Percentiles rank a stretch among this genome's conserved stretches.
Evolutionary conservation across 2,113 vertebrate species (phyloP).

Genomic region (Microtus oregoni): DNA sequence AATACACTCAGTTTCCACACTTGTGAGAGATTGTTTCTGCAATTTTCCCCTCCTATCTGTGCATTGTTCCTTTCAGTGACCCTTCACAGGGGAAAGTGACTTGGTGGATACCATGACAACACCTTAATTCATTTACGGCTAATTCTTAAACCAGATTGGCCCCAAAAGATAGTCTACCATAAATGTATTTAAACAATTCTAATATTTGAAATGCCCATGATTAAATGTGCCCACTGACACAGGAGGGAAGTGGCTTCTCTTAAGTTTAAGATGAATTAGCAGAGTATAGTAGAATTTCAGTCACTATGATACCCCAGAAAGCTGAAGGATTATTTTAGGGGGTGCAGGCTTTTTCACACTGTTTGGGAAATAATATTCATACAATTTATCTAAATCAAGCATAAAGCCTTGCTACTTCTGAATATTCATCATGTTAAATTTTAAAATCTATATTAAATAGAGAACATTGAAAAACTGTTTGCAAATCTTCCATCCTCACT

Average conservation of each 20-base stretch:
- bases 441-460: neutral
- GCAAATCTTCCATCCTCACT: neutral
- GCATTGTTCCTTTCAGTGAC: neutral
- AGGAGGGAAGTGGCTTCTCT: neutral
- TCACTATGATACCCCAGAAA: neutral
- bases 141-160: conserved; percentile 32
- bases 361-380: neutral
- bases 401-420: neutral
- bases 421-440: neutral
- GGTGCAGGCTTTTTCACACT: neutral
- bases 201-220: conserved; percentile 24
- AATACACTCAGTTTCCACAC: neutral
- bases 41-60: neutral
- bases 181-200: conserved; percentile 41
- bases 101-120: neutral
- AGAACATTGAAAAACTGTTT: conserved; percentile 21
- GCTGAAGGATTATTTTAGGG: neutral
- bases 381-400: conserved; percentile 18
- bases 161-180: neutral
- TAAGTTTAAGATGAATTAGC: conserved; percentile 27
- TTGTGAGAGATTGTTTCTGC: neutral
- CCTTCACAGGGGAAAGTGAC: neutral
- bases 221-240: conserved; percentile 1
- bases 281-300: conserved; percentile 2
- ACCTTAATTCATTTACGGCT: conserved; percentile 6